phyloP scores from a whole-genome alignment of 2,113 vertebrate species.

The Ammodytes marinus region DNA sequence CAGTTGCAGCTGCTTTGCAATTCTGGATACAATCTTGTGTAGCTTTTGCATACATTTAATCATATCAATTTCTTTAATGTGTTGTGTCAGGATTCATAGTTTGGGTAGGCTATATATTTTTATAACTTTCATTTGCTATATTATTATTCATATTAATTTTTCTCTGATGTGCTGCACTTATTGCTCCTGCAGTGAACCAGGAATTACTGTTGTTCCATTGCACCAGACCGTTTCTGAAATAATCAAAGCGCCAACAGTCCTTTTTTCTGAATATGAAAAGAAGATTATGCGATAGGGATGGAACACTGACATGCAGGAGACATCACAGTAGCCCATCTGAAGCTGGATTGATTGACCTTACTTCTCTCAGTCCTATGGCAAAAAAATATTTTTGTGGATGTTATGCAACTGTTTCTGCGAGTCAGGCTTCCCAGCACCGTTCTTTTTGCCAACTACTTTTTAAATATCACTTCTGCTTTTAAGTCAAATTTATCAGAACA shows the following conservation, averaged over 20 bases:
- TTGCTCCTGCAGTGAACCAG: conserved; percentile 5
- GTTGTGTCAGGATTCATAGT: conserved; percentile 15
- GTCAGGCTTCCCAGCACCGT: not conserved
- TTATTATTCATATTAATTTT: conserved; percentile 12
- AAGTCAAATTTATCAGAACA: conserved; percentile 2
- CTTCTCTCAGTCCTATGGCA: not conserved
- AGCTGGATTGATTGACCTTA: conserved; percentile 1
- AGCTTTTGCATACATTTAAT: not conserved
- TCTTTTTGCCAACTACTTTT: conserved; percentile 4
- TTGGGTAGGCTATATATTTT: not conserved
- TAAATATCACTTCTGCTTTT: conserved; percentile 3
- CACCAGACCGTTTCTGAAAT: conserved; percentile 12
- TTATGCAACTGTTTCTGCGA: not conserved
- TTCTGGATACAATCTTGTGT: not conserved
- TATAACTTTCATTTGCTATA: not conserved
- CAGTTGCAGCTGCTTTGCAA: not conserved
- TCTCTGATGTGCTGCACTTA: not conserved
- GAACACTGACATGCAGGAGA: not conserved
- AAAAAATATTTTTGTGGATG: not conserved
- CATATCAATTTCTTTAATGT: conserved; percentile 1
- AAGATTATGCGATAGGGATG: not conserved
- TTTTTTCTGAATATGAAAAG: conserved; percentile 2
- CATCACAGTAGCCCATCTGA: not conserved
- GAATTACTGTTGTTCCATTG: conserved; percentile 20
- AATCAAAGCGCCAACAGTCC: conserved; percentile 10